Percentiles rank a stretch among this genome's conserved stretches.
Evolutionary conservation across 2,888 invertebrate genomes (phyloP).

Genomic region (Deilephila elpenor): DNA sequence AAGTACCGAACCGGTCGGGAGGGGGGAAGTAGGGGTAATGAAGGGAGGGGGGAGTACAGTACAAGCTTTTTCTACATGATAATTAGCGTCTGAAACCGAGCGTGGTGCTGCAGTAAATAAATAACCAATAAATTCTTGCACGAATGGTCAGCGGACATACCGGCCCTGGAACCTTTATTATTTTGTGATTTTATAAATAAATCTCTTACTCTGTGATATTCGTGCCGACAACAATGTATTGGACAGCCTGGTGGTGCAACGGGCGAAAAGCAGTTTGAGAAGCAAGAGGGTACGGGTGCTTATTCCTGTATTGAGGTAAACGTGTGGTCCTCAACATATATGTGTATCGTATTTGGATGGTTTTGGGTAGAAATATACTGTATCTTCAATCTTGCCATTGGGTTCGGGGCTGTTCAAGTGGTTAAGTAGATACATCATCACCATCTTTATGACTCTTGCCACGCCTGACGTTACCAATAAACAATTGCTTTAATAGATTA

Average conservation of each 20-base stretch:
- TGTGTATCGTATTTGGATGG: no score
- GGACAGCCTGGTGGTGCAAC: neutral
- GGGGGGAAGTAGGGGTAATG: neutral
- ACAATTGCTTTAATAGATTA: neutral
- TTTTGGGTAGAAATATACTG: no score
- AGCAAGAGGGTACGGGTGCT: no score
- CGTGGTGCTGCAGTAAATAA: constrained; percentile 21
- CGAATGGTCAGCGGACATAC: neutral
- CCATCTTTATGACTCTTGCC: no score
- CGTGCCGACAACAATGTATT: neutral
- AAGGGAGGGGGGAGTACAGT: constrained; percentile 1
- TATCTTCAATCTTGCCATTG: no score
- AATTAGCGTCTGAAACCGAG: constrained; percentile 29
- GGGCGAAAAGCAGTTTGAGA: neutral
- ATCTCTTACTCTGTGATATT: neutral
- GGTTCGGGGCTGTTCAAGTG: no score
- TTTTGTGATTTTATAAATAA: constrained; percentile 6
- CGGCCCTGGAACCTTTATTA: constrained; percentile 1
- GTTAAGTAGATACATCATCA: no score
- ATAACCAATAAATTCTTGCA: constrained; percentile 22
- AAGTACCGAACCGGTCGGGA: constrained; percentile 29
- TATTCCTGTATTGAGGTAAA: no score
- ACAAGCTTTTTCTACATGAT: constrained; percentile 27
- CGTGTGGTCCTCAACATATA: no score
- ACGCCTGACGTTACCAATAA: no score